These are phyloP conservation scores for Corella eumyota DNA, from an alignment of 23 tunicate genomes.

Conservation along the genomic window DNA sequence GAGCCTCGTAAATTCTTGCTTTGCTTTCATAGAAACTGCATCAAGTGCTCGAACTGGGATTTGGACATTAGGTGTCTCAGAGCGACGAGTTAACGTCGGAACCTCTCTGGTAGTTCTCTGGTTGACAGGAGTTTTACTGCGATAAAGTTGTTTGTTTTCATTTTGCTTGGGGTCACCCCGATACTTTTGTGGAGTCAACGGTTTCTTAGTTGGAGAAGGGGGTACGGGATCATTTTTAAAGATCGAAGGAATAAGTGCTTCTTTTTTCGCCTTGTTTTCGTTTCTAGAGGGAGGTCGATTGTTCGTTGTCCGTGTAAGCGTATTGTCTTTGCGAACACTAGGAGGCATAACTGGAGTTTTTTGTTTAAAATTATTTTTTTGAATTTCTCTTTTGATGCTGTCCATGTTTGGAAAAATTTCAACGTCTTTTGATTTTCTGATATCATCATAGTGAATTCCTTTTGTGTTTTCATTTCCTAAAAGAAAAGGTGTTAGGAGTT, in stretches of 20 bases:
- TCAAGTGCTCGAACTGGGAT: constrained; percentile 5
- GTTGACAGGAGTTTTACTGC: constrained; percentile 5
- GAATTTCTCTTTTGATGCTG: no score
- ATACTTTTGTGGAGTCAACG: background rate
- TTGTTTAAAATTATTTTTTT: no score
- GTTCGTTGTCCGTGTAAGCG: constrained; percentile 1
- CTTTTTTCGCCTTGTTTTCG: constrained; percentile 13
- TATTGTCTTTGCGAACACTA: no score
- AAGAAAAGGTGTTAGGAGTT: no score
- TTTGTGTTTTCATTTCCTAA: no score
- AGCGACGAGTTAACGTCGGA: background rate
- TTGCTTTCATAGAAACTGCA: constrained; percentile 33
- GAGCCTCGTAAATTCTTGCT: constrained; percentile 49
- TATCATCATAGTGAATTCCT: no score
- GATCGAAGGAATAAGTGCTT: constrained; percentile 31
- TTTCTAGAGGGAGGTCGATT: no score
- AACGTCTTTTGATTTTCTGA: no score
- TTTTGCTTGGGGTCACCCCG: no score
- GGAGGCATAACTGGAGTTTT: no score
- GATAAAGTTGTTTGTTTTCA: no score
- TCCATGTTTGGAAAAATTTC: no score
- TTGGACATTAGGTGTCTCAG: constrained; percentile 1
- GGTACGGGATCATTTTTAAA: constrained; percentile 11
- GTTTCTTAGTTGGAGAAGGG: background rate
- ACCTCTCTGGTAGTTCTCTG: background rate